Conservation (phyloP, 64 coral and sea anemone species). For the Catalaphyllia jardinei region DNA sequence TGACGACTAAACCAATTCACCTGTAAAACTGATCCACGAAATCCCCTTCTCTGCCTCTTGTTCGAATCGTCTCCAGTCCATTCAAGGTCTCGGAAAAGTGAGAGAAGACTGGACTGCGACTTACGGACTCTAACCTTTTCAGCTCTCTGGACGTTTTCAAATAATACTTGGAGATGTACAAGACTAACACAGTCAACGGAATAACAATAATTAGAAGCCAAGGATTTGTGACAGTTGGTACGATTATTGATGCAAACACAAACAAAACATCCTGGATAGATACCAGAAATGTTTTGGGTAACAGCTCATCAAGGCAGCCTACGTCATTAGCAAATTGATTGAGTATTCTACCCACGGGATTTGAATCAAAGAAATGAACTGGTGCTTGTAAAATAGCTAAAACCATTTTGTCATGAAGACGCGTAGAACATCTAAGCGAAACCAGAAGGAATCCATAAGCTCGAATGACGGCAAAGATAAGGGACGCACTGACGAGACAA, state of each 20-base stretch:
- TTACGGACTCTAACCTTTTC: slow-evolving; percentile 5
- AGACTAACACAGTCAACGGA: not conserved
- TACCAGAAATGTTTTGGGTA: not conserved
- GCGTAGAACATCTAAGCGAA: not conserved
- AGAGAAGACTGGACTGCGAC: slow-evolving; percentile 2
- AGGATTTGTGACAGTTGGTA: not conserved
- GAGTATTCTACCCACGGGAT: no score
- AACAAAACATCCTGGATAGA: not conserved
- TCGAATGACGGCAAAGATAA: no score
- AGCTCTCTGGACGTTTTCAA: not conserved
- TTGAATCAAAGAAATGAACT: no score
- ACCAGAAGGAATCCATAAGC: not conserved
- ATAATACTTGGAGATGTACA: not conserved
- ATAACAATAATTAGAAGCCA: not conserved
- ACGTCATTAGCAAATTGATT: slow-evolving; percentile 36
- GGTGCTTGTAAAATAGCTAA: slow-evolving; percentile 22
- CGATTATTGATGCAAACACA: not conserved
- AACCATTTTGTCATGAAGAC: slow-evolving; percentile 49
- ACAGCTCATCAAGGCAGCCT: not conserved
- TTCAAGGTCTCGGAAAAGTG: not conserved
- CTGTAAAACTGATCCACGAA: not conserved
- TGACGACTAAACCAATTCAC: not conserved
- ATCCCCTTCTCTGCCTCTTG: not conserved
- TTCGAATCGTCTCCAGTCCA: slow-evolving; percentile 11
- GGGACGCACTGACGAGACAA: no score